These are phyloP conservation scores for Andrena bicolor DNA, from an alignment of 2,888 invertebrate genomes.

Conservation along the genomic window DNA sequence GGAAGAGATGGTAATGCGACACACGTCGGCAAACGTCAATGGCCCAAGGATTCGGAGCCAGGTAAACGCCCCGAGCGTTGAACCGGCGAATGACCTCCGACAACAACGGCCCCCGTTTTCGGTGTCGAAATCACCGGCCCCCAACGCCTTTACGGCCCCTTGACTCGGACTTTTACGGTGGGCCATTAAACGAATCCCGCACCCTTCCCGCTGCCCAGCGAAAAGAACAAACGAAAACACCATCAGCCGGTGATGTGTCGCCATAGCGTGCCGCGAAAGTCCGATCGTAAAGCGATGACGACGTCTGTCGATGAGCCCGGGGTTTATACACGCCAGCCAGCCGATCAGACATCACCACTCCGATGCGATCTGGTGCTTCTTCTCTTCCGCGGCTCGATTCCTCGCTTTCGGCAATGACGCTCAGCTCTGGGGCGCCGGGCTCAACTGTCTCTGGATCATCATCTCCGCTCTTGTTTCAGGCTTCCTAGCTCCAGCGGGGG, in stretches of 20 bases:
- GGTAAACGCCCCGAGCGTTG: conserved; percentile 75
- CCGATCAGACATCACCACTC: too few species aligned
- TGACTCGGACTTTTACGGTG: conserved; percentile 49
- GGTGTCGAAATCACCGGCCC: conserved; percentile 63
- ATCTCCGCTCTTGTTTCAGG: too few species aligned
- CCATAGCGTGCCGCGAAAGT: conserved; percentile 1
- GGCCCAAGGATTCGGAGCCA: conserved; percentile 67
- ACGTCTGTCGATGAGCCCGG: neutral
- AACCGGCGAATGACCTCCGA: conserved; percentile 80
- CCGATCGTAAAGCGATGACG: neutral
- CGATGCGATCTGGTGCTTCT: too few species aligned
- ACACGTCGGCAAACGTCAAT: conserved; percentile 47
- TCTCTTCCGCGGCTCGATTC: too few species aligned
- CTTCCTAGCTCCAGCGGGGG: too few species aligned
- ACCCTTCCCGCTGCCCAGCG: conserved; percentile 14
- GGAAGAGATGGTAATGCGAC: conserved; percentile 60
- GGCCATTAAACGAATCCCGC: conserved; percentile 49
- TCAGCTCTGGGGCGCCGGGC: too few species aligned
- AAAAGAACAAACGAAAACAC: neutral
- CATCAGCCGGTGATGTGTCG: neutral
- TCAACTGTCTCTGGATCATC: too few species aligned
- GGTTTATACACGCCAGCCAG: too few species aligned
- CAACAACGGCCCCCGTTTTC: conserved; percentile 77
- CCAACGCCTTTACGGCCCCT: conserved; percentile 49
- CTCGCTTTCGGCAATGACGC: too few species aligned